These are phyloP conservation scores for Eumerus sabulonum DNA, from an alignment of 2,888 invertebrate genomes.

Conservation along the genomic window DNA sequence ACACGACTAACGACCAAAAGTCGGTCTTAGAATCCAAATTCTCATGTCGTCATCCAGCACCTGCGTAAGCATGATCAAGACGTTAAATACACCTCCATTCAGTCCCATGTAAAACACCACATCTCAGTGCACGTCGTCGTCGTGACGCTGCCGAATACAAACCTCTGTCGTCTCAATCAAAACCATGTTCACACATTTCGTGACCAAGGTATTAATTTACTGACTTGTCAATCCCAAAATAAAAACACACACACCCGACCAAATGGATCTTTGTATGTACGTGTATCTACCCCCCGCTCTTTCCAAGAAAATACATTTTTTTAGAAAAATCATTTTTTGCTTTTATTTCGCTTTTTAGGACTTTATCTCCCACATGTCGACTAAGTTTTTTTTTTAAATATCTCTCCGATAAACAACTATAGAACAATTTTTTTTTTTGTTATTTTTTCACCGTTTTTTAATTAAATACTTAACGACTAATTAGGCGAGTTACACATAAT, in stretches of 20 bases:
- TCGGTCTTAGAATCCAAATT: too few relatives aligned
- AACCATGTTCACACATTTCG: slow-evolving; percentile 64
- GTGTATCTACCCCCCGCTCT: background rate
- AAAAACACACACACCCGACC: too few relatives aligned
- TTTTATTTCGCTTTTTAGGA: too few relatives aligned
- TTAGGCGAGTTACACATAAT: slow-evolving; percentile 51
- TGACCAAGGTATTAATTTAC: slow-evolving; percentile 62
- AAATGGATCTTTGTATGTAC: too few relatives aligned
- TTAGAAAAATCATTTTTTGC: too few relatives aligned
- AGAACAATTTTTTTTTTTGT: slow-evolving; percentile 18
- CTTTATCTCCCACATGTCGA: too few relatives aligned
- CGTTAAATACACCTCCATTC: slow-evolving; percentile 34
- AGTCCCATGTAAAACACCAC: slow-evolving; percentile 8
- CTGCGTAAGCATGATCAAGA: slow-evolving; percentile 32
- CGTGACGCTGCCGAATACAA: slow-evolving; percentile 36
- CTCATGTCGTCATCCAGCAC: too few relatives aligned
- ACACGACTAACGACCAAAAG: too few relatives aligned
- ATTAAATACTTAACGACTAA: slow-evolving; percentile 61
- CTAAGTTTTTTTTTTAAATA: background rate
- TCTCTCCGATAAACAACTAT: background rate
- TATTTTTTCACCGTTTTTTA: slow-evolving; percentile 47
- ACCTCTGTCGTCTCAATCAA: slow-evolving; percentile 31
- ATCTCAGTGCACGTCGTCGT: slow-evolving; percentile 8
- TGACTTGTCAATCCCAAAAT: slow-evolving; percentile 1
- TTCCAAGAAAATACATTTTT: background rate